Percentiles rank a stretch among this genome's conserved stretches.
Conservation (phyloP, 2,797 vertebrate species). For the Malurus splendens region DNA sequence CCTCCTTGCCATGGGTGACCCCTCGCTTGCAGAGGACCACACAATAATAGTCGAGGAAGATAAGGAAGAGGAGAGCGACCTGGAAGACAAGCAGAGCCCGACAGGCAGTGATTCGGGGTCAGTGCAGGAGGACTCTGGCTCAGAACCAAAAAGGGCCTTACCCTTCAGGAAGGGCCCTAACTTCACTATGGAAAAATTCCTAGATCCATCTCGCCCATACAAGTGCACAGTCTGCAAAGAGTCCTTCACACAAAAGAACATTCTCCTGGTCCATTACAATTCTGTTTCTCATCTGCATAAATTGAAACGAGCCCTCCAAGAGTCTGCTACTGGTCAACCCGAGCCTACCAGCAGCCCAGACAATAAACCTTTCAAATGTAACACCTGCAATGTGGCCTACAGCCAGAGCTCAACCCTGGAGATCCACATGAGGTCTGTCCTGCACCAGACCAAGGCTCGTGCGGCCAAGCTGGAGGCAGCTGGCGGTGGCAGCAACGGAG, state of each 20-base stretch:
- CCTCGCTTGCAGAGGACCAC: conserved; percentile 89
- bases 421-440: conserved; percentile 98
- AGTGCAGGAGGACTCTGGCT: conserved; percentile 91
- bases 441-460: conserved; percentile 97
- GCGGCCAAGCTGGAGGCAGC: conserved; percentile 97
- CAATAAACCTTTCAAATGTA: conserved; percentile 98
- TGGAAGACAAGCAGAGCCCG: conserved; percentile 96
- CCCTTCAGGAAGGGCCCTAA: conserved; percentile 98
- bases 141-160: conserved; percentile 94
- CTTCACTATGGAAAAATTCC: conserved; percentile 98
- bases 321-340: conserved; percentile 91
- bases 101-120: conserved; percentile 94
- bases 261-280: conserved; percentile 97
- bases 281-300: conserved; percentile 98
- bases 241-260: conserved; percentile 98
- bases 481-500: conserved; percentile 65
- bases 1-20: conserved; percentile 89
- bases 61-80: conserved; percentile 95
- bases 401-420: conserved; percentile 98
- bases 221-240: conserved; percentile 99
- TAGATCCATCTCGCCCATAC: conserved; percentile 97
- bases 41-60: conserved; percentile 91
- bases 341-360: conserved; percentile 97
- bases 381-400: conserved; percentile 97
- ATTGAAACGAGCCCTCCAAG: conserved; percentile 95